Conservation (phyloP, 2,888 invertebrate genomes). For the Perizoma flavofasciatum region DNA sequence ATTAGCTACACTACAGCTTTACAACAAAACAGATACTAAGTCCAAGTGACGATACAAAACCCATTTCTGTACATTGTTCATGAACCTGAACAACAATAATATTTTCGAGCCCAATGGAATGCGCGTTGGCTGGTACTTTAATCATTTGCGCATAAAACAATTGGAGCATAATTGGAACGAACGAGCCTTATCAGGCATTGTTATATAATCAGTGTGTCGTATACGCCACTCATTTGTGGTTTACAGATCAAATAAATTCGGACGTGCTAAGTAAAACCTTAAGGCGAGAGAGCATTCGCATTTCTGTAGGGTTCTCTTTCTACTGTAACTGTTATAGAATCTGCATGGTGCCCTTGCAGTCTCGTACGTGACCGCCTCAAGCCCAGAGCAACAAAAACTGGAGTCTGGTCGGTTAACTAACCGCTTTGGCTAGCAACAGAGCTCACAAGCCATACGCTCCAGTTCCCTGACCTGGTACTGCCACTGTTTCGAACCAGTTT, state of each 20-base stretch:
- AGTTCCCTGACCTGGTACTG: conserved; percentile 40
- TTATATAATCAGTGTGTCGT: conserved; percentile 28
- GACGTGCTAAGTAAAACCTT: conserved; percentile 2
- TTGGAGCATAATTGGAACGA: conserved; percentile 25
- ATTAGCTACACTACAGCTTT: conserved; percentile 26
- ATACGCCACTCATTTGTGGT: conserved; percentile 7
- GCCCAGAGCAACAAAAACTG: conserved; percentile 50
- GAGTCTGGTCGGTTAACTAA: conserved; percentile 20
- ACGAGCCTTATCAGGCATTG: conserved; percentile 22
- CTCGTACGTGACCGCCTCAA: conserved; percentile 49
- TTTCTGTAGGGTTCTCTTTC: conserved; percentile 34
- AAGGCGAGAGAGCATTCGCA: conserved; percentile 1
- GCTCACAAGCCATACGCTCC: conserved; percentile 33
- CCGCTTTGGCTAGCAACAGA: conserved; percentile 25
- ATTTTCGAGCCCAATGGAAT: conserved; percentile 32
- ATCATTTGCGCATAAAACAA: conserved; percentile 17
- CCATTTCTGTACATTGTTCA: conserved; percentile 46
- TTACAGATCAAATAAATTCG: conserved; percentile 14
- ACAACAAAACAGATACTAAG: conserved; percentile 40
- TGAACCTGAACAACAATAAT: conserved; percentile 43
- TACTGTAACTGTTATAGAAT: conserved; percentile 12
- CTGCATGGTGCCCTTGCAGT: conserved; percentile 40
- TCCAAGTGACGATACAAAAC: conserved; percentile 18
- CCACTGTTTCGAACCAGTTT: conserved; percentile 36
- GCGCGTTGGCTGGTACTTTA: conserved; percentile 10